Evolutionary conservation across 2,797 vertebrate genomes (phyloP).

Genomic region (Brachyrhaphis roseni): DNA sequence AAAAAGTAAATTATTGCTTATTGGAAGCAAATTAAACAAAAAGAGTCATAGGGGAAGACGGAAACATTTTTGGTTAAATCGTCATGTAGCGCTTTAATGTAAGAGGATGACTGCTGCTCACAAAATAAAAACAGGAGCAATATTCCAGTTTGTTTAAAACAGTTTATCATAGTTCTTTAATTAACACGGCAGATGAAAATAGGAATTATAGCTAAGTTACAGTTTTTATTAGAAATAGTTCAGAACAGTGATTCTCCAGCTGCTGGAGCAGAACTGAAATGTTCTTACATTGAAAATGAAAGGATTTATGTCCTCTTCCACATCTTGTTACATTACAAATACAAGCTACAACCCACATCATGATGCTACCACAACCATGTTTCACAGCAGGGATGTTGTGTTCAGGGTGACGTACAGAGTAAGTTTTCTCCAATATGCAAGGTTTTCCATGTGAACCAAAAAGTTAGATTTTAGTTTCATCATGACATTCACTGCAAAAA

Average conservation of each 20-base stretch:
- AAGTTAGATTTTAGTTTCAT: neutral
- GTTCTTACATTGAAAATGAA: constrained; percentile 29
- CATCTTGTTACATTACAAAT: neutral
- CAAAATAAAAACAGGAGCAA: constrained; percentile 12
- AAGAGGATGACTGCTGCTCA: constrained; percentile 7
- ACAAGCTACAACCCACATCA: neutral
- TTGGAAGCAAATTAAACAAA: constrained; percentile 36
- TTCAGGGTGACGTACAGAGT: neutral
- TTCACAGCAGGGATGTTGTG: neutral
- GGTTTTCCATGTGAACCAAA: neutral
- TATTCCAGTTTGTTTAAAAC: neutral
- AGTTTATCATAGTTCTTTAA: constrained; percentile 1
- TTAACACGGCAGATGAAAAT: neutral
- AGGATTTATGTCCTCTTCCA: neutral
- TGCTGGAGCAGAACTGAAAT: constrained; percentile 33
- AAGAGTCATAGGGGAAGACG: constrained; percentile 28
- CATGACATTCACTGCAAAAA: neutral
- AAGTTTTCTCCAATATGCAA: neutral
- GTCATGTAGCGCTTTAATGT: constrained; percentile 32
- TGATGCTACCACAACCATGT: neutral
- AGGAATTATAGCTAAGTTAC: neutral
- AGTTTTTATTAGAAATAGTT: neutral
- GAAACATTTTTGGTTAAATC: constrained; percentile 42
- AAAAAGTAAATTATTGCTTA: constrained; percentile 34
- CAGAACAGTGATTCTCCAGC: neutral